Evolutionary conservation across 2,113 vertebrate genomes (phyloP), one percentile per base, ranked within the genome.

Genomic region (Seriola dumerili): DNA sequence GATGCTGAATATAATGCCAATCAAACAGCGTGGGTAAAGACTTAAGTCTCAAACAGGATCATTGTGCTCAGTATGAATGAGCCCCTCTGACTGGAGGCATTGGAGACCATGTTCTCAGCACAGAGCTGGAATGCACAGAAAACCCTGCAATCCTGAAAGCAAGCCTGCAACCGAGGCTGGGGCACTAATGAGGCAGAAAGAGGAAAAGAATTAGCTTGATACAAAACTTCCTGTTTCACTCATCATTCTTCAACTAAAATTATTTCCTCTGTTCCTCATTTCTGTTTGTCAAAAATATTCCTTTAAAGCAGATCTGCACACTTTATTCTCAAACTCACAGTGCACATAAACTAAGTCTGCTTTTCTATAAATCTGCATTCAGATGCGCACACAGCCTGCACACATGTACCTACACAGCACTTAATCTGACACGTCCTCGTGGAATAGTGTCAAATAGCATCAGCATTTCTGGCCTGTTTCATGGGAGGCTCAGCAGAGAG

Each of bases 1-100:
- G 80, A 89, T 76, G 78, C 65, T 59, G 80, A 85, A 80, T 73
- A 84, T 78, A 76, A 72, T 62, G 88, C 68, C 85, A 86, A 90
- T 90, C 85, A 91, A 92, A 89, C 88, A 76, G 85, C 32, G 66
- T 79, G 86, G 83, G 76, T 66, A 71, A 65, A 74, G 77, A 76
- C 76, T 85, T 73, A 69, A 50, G 81, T 58, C 72, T 91, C 84
- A 89, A 89, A 85, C 70, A 58, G 80, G 78, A 88, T 85, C 91
- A 87, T 90, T 93, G 93, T 91, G 74, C 78, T 88, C 85, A n/a
- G 83, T 63, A 90, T 93, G 93, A 94, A 93, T 91, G 89, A 90
- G 88, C 29, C 77, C 65, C 66, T 93, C 87, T 88, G 82, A 91
- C 72, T 66, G 58, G 65, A 85, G 69, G 73, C 82, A 38, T 79